Evolutionary conservation across 2,797 vertebrate genomes (phyloP), one percentile per base, ranked within the genome.

Genomic region (Diplodus puntazzo): DNA sequence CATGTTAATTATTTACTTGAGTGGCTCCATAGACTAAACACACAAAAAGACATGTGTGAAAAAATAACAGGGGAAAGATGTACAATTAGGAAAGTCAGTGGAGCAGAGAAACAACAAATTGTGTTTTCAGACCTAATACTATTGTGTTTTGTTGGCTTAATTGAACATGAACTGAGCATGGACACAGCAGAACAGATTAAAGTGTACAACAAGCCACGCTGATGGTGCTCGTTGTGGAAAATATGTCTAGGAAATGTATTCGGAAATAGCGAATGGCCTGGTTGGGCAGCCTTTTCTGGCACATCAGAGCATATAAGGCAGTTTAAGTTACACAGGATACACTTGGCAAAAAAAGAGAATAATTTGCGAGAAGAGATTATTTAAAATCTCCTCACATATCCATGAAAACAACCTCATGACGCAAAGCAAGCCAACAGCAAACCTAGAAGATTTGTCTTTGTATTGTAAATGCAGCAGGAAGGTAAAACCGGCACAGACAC

Each of bases 21-120:
- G 72, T 84, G 79, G 58, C 63, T 81, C 34, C 53, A 71, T 72
- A 85, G 75, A 76, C 84, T 86, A 88, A 92, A 89, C 79, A 77
- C 82, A 86, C 65, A 82, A 63, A 84, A 73, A 82, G 69, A 87
- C 72, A 79, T 57, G 84, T 64, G 83, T 72, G 76, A 88, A 90
- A 83, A 81, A 90, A 89, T 90, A 88, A 87, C 71, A 84, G 68
- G 57, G 75, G 75, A 84, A 87, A 83, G 61, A 88, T 89, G 84
- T 87, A 90, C 91, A 92, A 93, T 93, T 94, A 93, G 78, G 77
- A 88, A 87, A 88, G 5, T 67, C 87, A 84, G 72, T 78, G 62
- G 77, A 89, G 93, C 91, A 88, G 63, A 73, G 60, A 77, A 81
- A 84, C 81, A 87, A 88, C 87, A 93, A 91, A 94, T 91, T 91